A percentile compares a stretch with the other conserved stretches of the same genome.
Evolutionary conservation across 2,113 vertebrate genomes (phyloP).

Genomic region (Calypte anna): DNA sequence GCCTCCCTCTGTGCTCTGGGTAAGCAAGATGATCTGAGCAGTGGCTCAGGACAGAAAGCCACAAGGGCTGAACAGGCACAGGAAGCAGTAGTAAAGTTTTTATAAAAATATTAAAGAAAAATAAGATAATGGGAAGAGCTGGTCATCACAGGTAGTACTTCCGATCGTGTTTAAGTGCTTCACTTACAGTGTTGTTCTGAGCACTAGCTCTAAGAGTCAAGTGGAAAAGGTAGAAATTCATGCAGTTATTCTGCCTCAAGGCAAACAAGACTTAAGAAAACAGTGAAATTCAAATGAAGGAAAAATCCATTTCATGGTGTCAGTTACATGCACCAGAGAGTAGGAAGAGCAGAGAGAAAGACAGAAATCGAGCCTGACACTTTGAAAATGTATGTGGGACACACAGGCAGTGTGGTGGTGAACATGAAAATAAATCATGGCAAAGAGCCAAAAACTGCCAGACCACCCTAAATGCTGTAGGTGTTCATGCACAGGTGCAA

Average conservation of each 20-base stretch:
- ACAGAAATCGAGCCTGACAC: neutral
- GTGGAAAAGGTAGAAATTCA: neutral
- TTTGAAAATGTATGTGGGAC: neutral
- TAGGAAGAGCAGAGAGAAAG: constrained; percentile 6
- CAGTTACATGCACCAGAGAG: neutral
- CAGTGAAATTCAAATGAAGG: constrained; percentile 12
- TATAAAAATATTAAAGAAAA: neutral
- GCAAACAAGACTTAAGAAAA: constrained; percentile 27
- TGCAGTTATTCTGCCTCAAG: neutral
- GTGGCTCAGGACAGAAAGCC: neutral
- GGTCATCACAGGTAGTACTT: neutral
- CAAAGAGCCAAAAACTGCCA: neutral
- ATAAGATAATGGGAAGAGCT: neutral
- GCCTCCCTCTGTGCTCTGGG: accelerated
- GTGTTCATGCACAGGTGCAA: neutral
- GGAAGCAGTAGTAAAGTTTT: neutral
- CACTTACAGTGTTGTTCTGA: neutral
- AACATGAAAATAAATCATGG: neutral
- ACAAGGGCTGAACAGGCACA: neutral
- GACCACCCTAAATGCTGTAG: neutral
- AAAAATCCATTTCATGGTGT: constrained; percentile 30
- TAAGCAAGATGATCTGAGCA: neutral
- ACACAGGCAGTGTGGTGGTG: neutral
- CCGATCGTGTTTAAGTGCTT: neutral
- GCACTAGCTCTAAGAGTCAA: neutral